These are phyloP conservation scores for Limonius californicus DNA, from an alignment of 1,140 invertebrate genomes.

Conservation along the genomic window DNA sequence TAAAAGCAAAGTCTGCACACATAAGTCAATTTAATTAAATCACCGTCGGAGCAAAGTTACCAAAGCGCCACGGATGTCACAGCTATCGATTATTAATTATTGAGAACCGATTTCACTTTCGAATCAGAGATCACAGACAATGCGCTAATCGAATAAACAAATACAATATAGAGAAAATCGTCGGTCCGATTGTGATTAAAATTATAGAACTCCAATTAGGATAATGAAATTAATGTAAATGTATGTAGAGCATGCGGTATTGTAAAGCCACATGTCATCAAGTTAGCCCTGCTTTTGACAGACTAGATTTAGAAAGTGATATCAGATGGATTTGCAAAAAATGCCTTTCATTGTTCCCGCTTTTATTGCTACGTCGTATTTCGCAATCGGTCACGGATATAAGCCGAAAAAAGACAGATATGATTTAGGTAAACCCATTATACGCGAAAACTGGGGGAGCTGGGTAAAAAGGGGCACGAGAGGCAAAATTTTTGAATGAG, in stretches of 20 bases:
- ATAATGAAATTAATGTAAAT: conserved; percentile 38
- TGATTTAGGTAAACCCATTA: conserved; percentile 5
- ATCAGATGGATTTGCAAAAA: conserved; percentile 18
- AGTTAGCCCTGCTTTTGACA: conserved; percentile 32
- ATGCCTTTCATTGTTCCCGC: background rate
- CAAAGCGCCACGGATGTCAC: background rate
- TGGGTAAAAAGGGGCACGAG: conserved; percentile 26
- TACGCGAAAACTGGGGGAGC: background rate
- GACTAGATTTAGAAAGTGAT: conserved; percentile 32
- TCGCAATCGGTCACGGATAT: background rate
- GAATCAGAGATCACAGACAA: background rate
- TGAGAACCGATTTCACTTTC: background rate
- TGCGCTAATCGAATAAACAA: background rate
- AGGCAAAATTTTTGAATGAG: conserved; percentile 42
- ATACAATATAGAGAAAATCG: background rate
- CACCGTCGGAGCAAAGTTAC: background rate
- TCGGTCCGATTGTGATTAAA: conserved; percentile 21
- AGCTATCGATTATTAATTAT: too few relatives aligned
- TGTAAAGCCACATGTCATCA: conserved; percentile 38
- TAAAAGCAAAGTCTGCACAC: too few relatives aligned
- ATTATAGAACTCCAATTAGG: conserved; percentile 23
- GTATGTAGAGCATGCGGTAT: conserved; percentile 33
- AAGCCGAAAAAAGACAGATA: conserved; percentile 7
- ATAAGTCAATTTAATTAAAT: too few relatives aligned
- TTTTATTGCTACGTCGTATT: background rate